A percentile compares a stretch with the other conserved stretches of the same genome.
phyloP scores from a whole-genome alignment of 2,113 vertebrate species.

The Tonatia bakeri region DNA sequence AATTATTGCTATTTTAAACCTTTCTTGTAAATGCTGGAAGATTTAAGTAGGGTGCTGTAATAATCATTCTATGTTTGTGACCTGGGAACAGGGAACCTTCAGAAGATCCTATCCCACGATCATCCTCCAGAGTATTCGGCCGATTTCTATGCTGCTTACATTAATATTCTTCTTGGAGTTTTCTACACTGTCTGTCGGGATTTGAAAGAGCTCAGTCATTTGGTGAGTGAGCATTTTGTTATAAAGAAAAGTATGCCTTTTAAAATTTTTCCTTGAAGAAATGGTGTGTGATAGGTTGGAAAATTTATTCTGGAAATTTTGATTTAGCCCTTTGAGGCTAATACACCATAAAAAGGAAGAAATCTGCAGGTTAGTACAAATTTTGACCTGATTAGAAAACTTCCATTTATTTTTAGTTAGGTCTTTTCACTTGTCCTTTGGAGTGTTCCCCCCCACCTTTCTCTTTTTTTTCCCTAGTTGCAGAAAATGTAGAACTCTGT shows the following conservation, averaged over 20 bases:
- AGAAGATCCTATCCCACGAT: conserved; percentile 91
- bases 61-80: conserved; percentile 30
- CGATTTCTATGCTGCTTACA: conserved; percentile 93
- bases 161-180: conserved; percentile 97
- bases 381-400: background rate
- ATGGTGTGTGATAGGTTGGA: background rate
- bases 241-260: background rate
- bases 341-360: background rate
- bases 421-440: background rate
- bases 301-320: conserved; percentile 19
- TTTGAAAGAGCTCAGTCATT: conserved; percentile 92
- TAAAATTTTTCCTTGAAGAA: conserved; percentile 8
- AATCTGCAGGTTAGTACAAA: background rate
- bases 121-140: conserved; percentile 88
- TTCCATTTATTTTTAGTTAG: background rate
- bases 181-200: conserved; percentile 97
- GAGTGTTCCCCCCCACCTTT: background rate
- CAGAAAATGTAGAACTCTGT: background rate
- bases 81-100: conserved; percentile 87
- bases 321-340: background rate
- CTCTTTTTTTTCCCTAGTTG: background rate
- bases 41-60: background rate
- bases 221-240: conserved; percentile 83
- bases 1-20: conserved; percentile 27
- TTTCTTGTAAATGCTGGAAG: conserved; percentile 13